phyloP scores from a whole-genome alignment of 2,113 vertebrate genomes.

The Salvelinus namaycush region DNA sequence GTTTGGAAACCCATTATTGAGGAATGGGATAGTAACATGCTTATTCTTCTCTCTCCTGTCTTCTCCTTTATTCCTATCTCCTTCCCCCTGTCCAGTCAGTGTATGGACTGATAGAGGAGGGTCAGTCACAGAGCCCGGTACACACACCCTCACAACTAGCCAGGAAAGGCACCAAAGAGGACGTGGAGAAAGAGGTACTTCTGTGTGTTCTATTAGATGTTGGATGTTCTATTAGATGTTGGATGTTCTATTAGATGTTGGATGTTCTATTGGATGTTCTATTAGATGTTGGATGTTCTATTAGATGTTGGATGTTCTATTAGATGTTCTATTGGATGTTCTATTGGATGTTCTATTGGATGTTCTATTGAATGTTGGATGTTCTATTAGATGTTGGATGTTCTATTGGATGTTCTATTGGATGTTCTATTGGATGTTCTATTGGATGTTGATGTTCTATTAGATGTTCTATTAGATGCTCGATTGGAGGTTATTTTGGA shows the following conservation, averaged over 20 bases:
- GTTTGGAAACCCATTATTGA: not conserved
- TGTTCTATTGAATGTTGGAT: too few relatives aligned
- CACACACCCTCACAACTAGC: constrained; percentile 81
- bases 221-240: too few relatives aligned
- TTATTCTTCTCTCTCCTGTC: not conserved
- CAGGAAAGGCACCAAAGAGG: constrained; percentile 92
- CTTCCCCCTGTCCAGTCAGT: constrained; percentile 80
- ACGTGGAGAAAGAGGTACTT: constrained; percentile 88
- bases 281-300: too few relatives aligned
- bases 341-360: too few relatives aligned
- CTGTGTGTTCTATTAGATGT: not conserved
- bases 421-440: too few relatives aligned
- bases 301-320: not conserved
- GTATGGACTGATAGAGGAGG: constrained; percentile 89
- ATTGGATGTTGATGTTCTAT: too few relatives aligned
- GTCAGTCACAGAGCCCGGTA: constrained; percentile 88
- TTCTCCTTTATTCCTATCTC: not conserved
- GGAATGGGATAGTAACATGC: not conserved
- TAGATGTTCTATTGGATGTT: too few relatives aligned
- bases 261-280: too few relatives aligned
- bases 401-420: too few relatives aligned
- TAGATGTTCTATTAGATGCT: too few relatives aligned
- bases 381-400: not conserved
- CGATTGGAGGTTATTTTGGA: too few relatives aligned
- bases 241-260: too few relatives aligned